Conservation (phyloP, 2,113 vertebrate species). For the Stomatorhinus ivindoensis region DNA sequence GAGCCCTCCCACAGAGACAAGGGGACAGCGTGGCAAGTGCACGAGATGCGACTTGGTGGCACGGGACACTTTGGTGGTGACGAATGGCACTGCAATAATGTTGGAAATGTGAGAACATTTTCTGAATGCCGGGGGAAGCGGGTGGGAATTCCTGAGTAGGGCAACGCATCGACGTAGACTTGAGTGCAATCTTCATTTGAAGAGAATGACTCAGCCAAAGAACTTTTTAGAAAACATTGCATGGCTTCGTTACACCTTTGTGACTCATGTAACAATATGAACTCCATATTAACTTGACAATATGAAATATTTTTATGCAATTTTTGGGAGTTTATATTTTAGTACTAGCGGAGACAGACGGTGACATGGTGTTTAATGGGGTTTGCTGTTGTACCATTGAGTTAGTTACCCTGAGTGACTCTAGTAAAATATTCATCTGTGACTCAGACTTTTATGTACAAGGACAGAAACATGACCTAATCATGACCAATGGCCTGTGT, state of each 20-base stretch:
- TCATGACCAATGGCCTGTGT: neutral
- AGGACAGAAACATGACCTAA: neutral
- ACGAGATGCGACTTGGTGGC: neutral
- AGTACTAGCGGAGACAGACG: neutral
- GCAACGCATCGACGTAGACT: neutral
- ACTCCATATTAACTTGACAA: neutral
- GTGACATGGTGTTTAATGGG: neutral
- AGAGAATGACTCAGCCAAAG: neutral
- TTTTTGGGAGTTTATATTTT: neutral
- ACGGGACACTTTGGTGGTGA: neutral
- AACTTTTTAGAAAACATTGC: neutral
- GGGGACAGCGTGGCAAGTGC: neutral
- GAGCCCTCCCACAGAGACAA: neutral
- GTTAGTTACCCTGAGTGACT: neutral
- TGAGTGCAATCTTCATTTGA: neutral
- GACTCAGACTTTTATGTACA: neutral
- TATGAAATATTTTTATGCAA: neutral
- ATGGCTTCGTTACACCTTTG: neutral
- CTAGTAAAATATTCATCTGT: neutral
- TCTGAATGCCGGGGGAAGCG: no score
- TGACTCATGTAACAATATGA: neutral
- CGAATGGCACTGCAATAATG: neutral
- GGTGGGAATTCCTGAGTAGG: neutral
- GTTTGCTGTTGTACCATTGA: neutral
- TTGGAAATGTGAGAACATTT: neutral